phyloP scores from a whole-genome alignment of 2,113 vertebrate species.

The Sisor rabdophorus region DNA sequence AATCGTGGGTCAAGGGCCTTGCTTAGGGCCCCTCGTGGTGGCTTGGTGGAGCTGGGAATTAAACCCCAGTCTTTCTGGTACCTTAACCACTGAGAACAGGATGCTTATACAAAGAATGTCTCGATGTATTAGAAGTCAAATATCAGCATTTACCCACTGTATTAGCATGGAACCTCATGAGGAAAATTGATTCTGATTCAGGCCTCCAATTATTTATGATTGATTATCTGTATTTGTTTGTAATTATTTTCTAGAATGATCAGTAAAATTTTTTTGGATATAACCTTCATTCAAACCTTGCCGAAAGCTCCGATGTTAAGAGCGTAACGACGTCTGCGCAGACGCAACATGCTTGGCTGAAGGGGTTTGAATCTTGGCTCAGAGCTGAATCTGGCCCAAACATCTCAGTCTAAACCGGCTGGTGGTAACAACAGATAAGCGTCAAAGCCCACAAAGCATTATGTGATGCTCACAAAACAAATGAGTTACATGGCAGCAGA shows the following conservation, averaged over 20 bases:
- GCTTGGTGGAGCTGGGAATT: too few relatives aligned
- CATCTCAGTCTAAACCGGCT: constrained; percentile 1
- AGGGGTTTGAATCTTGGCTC: neutral
- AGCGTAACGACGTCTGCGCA: neutral
- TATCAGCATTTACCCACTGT: neutral
- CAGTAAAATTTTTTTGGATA: neutral
- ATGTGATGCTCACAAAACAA: constrained; percentile 1
- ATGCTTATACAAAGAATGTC: constrained; percentile 8
- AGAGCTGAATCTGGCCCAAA: constrained; percentile 11
- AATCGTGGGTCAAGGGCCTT: too few relatives aligned
- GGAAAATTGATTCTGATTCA: constrained; percentile 3
- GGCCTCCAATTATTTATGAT: neutral
- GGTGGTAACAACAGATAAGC: constrained; percentile 13
- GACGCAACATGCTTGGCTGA: constrained; percentile 5
- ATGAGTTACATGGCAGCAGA: constrained; percentile 2
- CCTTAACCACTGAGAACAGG: too few relatives aligned
- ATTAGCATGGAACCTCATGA: neutral
- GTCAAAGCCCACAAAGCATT: constrained; percentile 1
- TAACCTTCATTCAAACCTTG: constrained; percentile 10
- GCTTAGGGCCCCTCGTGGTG: too few relatives aligned
- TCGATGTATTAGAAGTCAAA: neutral
- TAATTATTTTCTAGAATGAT: too few relatives aligned
- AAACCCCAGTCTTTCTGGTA: too few relatives aligned
- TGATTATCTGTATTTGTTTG: too few relatives aligned
- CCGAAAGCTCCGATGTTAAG: neutral